Base-by-base conservation (phyloP, 2,888 invertebrate genomes). In the Agonopterix subpropinquella region DNA sequence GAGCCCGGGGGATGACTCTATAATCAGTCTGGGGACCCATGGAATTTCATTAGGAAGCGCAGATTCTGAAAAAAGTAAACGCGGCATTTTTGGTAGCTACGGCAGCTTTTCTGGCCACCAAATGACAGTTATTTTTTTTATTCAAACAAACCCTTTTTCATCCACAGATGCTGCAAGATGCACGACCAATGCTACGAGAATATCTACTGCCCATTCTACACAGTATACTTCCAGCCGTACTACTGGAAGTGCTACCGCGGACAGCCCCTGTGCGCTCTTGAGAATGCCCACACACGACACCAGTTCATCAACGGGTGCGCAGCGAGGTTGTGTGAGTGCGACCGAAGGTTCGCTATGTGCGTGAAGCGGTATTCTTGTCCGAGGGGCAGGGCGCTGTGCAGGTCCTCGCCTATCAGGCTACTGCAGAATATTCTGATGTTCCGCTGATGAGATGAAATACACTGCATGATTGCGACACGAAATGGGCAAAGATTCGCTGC, bases 161-260 rank as follows among this genome's bases (percentile, higher is more conserved):
- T 36, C 37, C 36, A 65, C 83, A 94, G 94, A 61, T 97, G 96
- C 75, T 96, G 96, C 70, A 92, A 93, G 64, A 90, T 92, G 70
- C 97, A 97, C 75, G 96, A 97, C 79, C 91, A 93, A 80, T 97
- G 97, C 74, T 97, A 97, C 77, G 92, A 93, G 58, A 89, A 91
- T 48, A 92, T 95, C 48, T 92, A 92, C 64, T 96, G 96, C 65
- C 94, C 94, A 3, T 91, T 93, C 72, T 93, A 93, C 77, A 89
- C 95, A 11, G 94, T 95, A 52, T 97, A 97, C 84, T 92, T 96
- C 69, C 92, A 95, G 56, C 96, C 96, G 2, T 97, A 96, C 75
- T 92, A 94, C 62, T 97, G 96, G 96, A 93, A 93, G 68, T 97
- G 97, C 74, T 93, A 92, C 76, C 90, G 90, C 8, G 93, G 94